A percentile compares a stretch with the other conserved stretches of the same genome.
Conservation (phyloP, 2,797 vertebrate genomes). For the Lacerta agilis region DNA sequence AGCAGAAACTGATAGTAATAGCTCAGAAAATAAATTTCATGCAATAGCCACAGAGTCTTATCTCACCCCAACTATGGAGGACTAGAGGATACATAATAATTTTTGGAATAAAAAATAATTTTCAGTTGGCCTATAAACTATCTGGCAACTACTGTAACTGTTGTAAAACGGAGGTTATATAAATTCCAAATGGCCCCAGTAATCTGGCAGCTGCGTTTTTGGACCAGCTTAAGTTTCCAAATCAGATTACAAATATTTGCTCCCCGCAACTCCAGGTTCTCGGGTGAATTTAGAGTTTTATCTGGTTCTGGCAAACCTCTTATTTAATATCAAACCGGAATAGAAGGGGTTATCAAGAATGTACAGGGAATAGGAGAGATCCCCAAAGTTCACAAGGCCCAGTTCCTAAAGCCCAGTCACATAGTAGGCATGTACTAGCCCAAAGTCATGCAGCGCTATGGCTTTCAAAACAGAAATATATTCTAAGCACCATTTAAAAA, state of each 20-base stretch:
- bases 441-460: neutral
- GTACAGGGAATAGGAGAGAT: neutral
- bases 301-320: neutral
- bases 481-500: slow-evolving; percentile 58
- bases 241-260: neutral
- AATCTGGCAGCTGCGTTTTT: no score
- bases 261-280: neutral
- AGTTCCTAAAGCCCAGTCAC: neutral
- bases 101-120: no score
- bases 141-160: no score
- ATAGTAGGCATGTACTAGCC: neutral
- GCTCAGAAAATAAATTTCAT: no score
- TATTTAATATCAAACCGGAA: neutral
- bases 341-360: neutral
- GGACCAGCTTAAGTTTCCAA: no score
- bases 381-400: neutral
- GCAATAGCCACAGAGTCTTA: no score
- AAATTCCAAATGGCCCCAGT: no score
- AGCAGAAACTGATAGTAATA: no score
- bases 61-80: no score
- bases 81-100: no score
- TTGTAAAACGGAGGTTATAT: no score
- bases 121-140: no score
- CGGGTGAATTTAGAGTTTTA: neutral
- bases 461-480: slow-evolving; percentile 30